Conservation (phyloP, 2,797 vertebrate species). For the Hephaestus fuliginosus region DNA sequence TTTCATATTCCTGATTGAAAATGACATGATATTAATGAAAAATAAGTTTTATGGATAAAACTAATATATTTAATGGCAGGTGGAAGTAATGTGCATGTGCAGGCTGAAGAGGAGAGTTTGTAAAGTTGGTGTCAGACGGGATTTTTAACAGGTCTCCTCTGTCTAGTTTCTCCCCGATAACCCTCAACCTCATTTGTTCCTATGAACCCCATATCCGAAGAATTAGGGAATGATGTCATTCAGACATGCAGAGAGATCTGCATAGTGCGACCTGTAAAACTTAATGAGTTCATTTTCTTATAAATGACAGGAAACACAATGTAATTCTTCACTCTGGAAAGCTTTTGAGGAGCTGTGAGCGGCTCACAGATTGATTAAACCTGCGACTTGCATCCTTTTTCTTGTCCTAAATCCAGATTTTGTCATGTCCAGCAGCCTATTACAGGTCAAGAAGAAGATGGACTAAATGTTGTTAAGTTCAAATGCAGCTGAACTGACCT, state of each 20-base stretch:
- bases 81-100: not conserved
- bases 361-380: not conserved
- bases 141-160: not conserved
- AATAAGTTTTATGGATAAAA: not conserved
- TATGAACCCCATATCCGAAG: not conserved
- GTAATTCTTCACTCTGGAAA: not conserved
- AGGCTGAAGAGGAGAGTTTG: not conserved
- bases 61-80: not conserved
- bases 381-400: not conserved
- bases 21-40: not conserved
- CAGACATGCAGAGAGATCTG: not conserved
- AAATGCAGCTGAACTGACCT: not conserved
- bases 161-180: not conserved
- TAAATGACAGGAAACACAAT: slow-evolving; percentile 11
- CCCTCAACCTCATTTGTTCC: not conserved
- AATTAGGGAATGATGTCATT: not conserved
- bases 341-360: not conserved
- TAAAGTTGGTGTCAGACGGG: not conserved
- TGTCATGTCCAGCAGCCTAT: not conserved
- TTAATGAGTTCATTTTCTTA: not conserved
- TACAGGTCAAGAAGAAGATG: not conserved
- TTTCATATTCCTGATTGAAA: not conserved
- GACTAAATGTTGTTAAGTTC: not conserved
- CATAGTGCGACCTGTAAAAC: not conserved
- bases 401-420: not conserved